phyloP scores from a whole-genome alignment of 2,113 vertebrate species.

The Lethenteron reissneri region DNA sequence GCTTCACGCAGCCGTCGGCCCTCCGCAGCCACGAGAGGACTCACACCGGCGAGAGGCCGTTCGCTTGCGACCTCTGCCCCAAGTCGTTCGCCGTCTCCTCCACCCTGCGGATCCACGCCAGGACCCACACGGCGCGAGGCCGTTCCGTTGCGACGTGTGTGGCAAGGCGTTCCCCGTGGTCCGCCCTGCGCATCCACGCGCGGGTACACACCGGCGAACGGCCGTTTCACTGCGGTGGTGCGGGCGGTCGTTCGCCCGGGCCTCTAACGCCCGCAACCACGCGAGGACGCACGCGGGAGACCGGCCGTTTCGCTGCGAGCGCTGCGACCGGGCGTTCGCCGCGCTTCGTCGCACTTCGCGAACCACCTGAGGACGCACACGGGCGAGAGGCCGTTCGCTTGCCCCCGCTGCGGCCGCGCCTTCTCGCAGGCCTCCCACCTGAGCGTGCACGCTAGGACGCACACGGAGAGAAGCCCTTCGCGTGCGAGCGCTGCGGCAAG shows the following conservation, averaged over 20 bases:
- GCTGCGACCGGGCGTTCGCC: constrained; percentile 58
- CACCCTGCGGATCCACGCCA: background rate
- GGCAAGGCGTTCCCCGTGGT: background rate
- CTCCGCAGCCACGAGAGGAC: background rate
- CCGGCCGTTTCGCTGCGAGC: constrained; percentile 28
- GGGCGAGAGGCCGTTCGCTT: constrained; percentile 42
- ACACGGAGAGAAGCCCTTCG: constrained; percentile 1
- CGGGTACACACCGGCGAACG: background rate
- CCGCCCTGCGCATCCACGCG: background rate
- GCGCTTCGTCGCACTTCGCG: constrained; percentile 53
- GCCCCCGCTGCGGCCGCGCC: constrained; percentile 46
- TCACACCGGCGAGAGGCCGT: background rate
- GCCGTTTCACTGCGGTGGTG: background rate
- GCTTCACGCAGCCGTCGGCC: background rate
- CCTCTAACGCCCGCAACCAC: constrained; percentile 22
- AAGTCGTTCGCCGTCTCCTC: background rate
- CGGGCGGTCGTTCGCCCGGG: background rate
- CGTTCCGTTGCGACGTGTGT: background rate
- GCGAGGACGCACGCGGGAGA: constrained; percentile 36
- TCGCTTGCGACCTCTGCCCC: background rate
- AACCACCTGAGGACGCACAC: constrained; percentile 71
- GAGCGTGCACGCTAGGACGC: background rate
- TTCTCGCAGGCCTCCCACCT: constrained; percentile 48
- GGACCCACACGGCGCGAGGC: background rate
- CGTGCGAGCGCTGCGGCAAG: background rate